Conservation (phyloP, 1,140 invertebrate genomes). For the Lanistes nyassanus region DNA sequence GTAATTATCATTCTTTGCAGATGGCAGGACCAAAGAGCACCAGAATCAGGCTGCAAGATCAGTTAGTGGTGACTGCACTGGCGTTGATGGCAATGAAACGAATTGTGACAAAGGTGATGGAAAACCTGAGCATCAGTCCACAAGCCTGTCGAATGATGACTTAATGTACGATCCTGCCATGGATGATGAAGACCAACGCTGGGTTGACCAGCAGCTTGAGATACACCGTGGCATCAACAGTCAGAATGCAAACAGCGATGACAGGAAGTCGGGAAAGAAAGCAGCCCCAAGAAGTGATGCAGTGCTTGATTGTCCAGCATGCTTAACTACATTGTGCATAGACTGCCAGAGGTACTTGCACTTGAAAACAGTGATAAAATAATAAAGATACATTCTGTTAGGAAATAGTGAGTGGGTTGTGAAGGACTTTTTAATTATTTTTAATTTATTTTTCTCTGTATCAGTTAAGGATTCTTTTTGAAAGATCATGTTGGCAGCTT, state of each 20-base stretch:
- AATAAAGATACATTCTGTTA: background rate
- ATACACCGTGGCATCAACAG: conserved; percentile 39
- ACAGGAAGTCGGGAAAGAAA: background rate
- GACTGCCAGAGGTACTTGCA: conserved; percentile 72
- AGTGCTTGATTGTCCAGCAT: conserved; percentile 75
- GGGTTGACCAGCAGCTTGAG: conserved; percentile 69
- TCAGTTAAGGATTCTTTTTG: background rate
- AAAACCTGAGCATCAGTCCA: conserved; percentile 29
- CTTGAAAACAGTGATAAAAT: background rate
- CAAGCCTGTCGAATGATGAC: conserved; percentile 66
- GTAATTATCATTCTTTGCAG: too few relatives aligned
- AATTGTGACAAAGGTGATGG: too few relatives aligned
- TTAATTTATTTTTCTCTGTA: background rate
- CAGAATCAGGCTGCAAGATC: too few relatives aligned
- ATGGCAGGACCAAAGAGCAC: too few relatives aligned
- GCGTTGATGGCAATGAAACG: too few relatives aligned
- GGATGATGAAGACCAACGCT: conserved; percentile 73
- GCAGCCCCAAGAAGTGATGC: conserved; percentile 68
- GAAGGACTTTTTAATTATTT: background rate
- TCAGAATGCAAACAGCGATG: conserved; percentile 1
- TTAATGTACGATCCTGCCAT: conserved; percentile 73
- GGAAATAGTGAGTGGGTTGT: too few relatives aligned
- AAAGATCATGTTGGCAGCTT: background rate
- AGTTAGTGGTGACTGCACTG: too few relatives aligned
- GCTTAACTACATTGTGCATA: conserved; percentile 72